Conservation (phyloP, 2,113 vertebrate species). For the Lonchura striata region DNA sequence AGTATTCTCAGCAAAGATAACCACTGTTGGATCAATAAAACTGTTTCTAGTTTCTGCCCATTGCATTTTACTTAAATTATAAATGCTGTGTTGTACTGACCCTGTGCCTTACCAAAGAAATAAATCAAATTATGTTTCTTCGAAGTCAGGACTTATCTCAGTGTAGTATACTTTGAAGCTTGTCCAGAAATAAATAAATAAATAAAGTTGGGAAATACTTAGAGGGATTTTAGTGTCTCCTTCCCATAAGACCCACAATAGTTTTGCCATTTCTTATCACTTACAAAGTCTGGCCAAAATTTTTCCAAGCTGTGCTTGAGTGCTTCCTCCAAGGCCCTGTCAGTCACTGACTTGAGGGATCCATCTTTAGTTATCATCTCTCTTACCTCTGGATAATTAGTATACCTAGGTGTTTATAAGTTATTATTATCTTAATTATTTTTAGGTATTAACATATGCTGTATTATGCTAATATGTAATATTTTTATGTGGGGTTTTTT, state of each 20-base stretch:
- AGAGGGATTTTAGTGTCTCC: not conserved
- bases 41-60: not conserved
- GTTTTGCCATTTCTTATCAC: not conserved
- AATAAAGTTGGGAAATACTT: not conserved
- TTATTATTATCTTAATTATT: not conserved
- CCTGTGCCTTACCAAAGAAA: not conserved
- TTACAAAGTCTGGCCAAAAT: not conserved
- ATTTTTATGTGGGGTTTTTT: not conserved
- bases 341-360: not conserved
- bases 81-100: not conserved
- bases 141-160: not conserved
- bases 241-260: not conserved
- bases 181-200: not conserved
- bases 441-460: not conserved
- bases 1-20: not conserved
- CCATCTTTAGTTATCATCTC: not conserved
- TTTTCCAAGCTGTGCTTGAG: not conserved
- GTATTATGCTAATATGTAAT: not conserved
- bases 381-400: not conserved
- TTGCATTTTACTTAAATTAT: not conserved
- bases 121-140: not conserved
- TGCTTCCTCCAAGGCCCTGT: not conserved
- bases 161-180: not conserved
- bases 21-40: not conserved
- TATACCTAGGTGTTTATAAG: fast-evolving